Conservation (phyloP, 2,113 vertebrate species). For the Paracanthobrama guichenoti region DNA sequence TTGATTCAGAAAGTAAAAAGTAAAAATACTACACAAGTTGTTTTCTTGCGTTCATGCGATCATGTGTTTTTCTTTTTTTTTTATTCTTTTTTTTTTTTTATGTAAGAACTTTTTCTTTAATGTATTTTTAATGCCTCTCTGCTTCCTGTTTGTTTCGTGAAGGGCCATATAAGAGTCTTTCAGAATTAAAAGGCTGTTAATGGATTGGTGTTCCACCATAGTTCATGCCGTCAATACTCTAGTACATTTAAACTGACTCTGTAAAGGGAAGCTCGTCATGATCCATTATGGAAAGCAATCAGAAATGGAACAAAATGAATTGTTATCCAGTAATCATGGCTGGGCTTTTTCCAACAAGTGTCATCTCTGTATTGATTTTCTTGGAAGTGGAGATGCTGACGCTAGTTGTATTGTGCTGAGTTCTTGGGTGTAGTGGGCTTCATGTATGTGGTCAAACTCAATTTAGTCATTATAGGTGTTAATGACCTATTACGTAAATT, state of each 20-base stretch:
- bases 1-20: not conserved
- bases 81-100: too few species aligned
- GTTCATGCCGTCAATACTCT: not conserved
- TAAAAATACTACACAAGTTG: not conserved
- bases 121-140: slow-evolving; percentile 62
- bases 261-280: not conserved
- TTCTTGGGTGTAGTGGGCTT: not conserved
- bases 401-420: not conserved
- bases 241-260: not conserved
- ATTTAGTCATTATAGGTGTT: not conserved
- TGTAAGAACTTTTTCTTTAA: slow-evolving; percentile 57
- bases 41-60: not conserved
- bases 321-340: slow-evolving; percentile 18
- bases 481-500: too few species aligned
- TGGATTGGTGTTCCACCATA: not conserved
- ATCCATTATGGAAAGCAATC: not conserved
- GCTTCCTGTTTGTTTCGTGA: slow-evolving; percentile 36
- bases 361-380: slow-evolving; percentile 46
- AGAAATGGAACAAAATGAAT: slow-evolving; percentile 13
- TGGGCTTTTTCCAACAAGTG: slow-evolving; percentile 24
- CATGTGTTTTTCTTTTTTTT: too few species aligned
- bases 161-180: slow-evolving; percentile 22
- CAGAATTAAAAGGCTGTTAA: slow-evolving; percentile 34
- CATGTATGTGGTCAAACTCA: not conserved
- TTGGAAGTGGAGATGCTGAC: slow-evolving; percentile 26